Percentiles rank a stretch among this genome's conserved stretches.
Conservation (phyloP, 2,888 invertebrate species). For the Microctonus aethiopoides region DNA sequence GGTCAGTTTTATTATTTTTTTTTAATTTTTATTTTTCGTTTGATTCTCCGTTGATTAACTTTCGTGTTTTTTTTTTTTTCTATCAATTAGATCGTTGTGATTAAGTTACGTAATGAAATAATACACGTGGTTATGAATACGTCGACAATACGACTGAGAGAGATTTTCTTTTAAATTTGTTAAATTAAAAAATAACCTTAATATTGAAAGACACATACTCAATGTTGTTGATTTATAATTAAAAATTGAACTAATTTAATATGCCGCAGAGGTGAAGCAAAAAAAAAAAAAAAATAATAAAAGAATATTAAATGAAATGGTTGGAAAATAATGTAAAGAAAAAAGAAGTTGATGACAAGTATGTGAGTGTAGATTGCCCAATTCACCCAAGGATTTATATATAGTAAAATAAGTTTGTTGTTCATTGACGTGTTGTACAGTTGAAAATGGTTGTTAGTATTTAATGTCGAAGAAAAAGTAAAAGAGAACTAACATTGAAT, state of each 20-base stretch:
- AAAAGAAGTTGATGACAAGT: not conserved
- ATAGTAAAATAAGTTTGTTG: conserved; percentile 20
- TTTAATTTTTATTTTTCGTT: conserved; percentile 18
- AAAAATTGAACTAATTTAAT: not conserved
- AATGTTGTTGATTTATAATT: not conserved
- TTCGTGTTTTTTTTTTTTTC: not conserved
- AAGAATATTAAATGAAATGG: too few relatives aligned
- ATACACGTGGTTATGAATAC: not conserved
- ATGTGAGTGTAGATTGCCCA: not conserved
- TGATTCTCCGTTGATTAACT: not conserved
- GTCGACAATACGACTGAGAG: not conserved
- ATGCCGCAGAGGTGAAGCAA: not conserved
- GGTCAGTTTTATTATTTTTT: conserved; percentile 12
- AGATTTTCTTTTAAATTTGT: not conserved
- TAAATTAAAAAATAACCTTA: too few relatives aligned
- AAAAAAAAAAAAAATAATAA: not conserved
- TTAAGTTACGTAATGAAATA: not conserved
- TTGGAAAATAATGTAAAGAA: not conserved
- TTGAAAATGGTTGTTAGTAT: conserved; percentile 17
- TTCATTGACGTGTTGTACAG: conserved; percentile 20
- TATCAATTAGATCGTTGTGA: not conserved
- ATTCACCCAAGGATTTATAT: not conserved
- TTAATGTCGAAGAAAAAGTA: not conserved
- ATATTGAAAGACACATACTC: not conserved
- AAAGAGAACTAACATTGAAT: not conserved